Evolutionary conservation across 2,797 vertebrate species (phyloP), one percentile per base, ranked within the genome.

Genomic region (Rhinatrema bivittatum): DNA sequence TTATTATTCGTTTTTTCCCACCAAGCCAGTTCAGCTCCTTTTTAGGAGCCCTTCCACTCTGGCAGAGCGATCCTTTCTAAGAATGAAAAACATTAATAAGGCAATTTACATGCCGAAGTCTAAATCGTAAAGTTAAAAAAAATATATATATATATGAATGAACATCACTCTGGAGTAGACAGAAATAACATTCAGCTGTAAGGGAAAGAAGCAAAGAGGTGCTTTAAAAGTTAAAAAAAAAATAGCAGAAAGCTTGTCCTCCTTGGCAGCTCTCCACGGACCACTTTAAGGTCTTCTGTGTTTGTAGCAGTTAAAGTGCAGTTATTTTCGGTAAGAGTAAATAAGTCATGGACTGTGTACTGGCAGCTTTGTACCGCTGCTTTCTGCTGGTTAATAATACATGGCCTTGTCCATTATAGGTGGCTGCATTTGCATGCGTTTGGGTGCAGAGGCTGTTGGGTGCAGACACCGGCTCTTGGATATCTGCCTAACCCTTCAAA

Each of bases 381-480:
- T 65, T 76, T 80, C 66, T 60, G 45, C 79, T 85, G 53, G 56
- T 88, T 72, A 85, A 86, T 88, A 85, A 88, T 88, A 76, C 63
- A 89, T 85, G 62, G 32, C 36, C 50, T 60, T 68, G 72, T 87
- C 82, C 82, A 86, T 87, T 87, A 86, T 70, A 77, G 74, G 72
- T n/a, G 69, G 48, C 73, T 81, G 65, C 77, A 65, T 5, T 62
- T 68, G 50, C 32, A 11, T 9, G 54, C 52, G 70, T 42, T 53
- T 48, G 70, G 80, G 76, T 70, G 63, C 42, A 40, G 40, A 61
- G 60, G 72, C 78, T 74, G 51, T 72, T 58, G n/a, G n/a, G 61
- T 56, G 76, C 64, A 64, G 77, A 68, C 35, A 56, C 41, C 55
- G 36, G 29, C 45, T 59, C 44, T 50, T 50, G 35, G 54, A 49